Evolutionary conservation across 2,888 invertebrate species (phyloP).

Genomic region (Mactromeris polynyma): DNA sequence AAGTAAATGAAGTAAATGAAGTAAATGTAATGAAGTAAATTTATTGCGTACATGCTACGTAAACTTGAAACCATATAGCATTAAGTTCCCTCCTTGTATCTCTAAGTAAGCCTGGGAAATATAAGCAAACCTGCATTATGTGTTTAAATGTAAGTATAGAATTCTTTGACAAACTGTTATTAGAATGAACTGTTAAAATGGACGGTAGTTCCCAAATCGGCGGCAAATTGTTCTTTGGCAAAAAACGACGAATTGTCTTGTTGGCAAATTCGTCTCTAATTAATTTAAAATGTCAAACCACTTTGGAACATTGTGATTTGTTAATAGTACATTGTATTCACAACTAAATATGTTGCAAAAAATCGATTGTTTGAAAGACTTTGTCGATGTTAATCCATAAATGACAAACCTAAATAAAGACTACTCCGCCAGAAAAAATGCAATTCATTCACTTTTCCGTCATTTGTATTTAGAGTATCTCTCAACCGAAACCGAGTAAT

Average conservation of each 20-base stretch:
- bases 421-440: no score
- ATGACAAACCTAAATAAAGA: background rate
- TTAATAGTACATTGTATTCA: background rate
- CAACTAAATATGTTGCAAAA: background rate
- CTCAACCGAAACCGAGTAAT: background rate
- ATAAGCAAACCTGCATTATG: no score
- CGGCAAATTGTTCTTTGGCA: background rate
- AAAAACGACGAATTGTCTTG: background rate
- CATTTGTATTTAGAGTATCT: background rate
- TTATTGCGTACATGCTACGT: no score
- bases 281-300: background rate
- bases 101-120: no score
- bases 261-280: background rate
- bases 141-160: no score
- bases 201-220: background rate
- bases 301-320: constrained; percentile 9
- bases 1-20: no score
- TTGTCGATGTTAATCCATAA: background rate
- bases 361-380: background rate
- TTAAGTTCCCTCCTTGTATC: no score
- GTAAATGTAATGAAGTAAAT: no score
- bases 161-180: background rate
- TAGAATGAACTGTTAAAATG: background rate
- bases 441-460: background rate
- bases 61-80: no score